phyloP scores from a whole-genome alignment of 1,140 invertebrate species.

The Drosophila chauvacae region DNA sequence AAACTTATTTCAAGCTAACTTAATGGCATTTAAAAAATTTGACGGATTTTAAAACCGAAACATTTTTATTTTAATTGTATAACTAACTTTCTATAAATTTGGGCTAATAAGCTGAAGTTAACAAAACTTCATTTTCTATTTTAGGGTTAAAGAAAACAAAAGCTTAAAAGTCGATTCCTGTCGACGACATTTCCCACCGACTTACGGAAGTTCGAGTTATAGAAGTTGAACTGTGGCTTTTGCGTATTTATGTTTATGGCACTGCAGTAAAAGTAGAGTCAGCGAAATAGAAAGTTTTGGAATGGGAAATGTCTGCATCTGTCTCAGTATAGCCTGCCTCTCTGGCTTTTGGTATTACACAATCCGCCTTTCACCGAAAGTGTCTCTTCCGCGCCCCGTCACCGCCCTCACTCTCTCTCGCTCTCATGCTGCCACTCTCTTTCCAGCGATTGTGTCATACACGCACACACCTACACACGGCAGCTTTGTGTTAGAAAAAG shows the following conservation, averaged over 20 bases:
- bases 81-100: background rate
- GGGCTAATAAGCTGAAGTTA: no score
- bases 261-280: constrained; percentile 38
- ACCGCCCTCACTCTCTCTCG: constrained; percentile 8
- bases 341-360: constrained; percentile 52
- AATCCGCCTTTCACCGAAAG: constrained; percentile 62
- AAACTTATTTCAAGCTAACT: no score
- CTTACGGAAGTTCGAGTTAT: constrained; percentile 19
- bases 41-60: background rate
- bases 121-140: no score
- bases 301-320: constrained; percentile 58
- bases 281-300: constrained; percentile 57
- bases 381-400: constrained; percentile 29
- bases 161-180: background rate
- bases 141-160: background rate
- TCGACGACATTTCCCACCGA: background rate
- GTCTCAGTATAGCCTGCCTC: constrained; percentile 26
- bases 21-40: background rate
- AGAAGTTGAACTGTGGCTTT: constrained; percentile 31
- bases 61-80: background rate
- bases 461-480: constrained; percentile 10
- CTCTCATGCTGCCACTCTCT: constrained; percentile 9
- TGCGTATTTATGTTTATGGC: constrained; percentile 8
- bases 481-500: constrained; percentile 43
- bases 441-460: constrained; percentile 49